These are phyloP conservation scores for Cenopis cana DNA, from an alignment of 2,888 invertebrate genomes.

Conservation along the genomic window DNA sequence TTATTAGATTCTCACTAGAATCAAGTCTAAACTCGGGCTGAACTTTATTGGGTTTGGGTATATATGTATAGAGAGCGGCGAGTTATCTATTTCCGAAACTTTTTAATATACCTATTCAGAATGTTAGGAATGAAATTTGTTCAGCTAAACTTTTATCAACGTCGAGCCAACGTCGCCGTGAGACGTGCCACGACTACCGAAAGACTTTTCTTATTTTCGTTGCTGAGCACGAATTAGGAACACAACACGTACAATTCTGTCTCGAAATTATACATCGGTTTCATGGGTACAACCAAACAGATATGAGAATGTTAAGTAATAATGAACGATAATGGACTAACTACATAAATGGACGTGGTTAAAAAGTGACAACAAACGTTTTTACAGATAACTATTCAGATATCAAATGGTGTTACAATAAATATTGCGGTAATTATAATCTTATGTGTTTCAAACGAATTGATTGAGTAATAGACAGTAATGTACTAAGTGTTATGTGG, in stretches of 20 bases:
- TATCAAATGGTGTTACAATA: slow-evolving; percentile 5
- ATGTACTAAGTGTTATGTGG: slow-evolving; percentile 1
- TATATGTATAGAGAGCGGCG: background rate
- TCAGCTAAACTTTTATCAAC: slow-evolving; percentile 17
- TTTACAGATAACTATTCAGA: background rate
- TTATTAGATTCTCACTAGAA: slow-evolving; percentile 30
- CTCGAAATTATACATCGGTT: slow-evolving; percentile 42
- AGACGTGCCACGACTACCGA: slow-evolving; percentile 67
- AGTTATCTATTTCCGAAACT: background rate
- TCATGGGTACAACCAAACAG: slow-evolving; percentile 35
- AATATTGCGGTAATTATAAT: slow-evolving; percentile 10
- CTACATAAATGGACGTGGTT: slow-evolving; percentile 19
- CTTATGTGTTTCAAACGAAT: background rate
- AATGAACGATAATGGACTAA: slow-evolving; percentile 17
- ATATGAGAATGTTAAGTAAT: slow-evolving; percentile 39
- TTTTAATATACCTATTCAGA: background rate
- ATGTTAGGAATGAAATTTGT: slow-evolving; percentile 2
- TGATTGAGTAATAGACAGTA: slow-evolving; percentile 16
- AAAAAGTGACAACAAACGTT: slow-evolving; percentile 14
- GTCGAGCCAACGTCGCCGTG: slow-evolving; percentile 47
- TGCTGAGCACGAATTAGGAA: slow-evolving; percentile 71
- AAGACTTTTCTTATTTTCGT: slow-evolving; percentile 55
- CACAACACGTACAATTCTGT: slow-evolving; percentile 64
- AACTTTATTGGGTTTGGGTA: background rate
- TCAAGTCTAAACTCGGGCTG: slow-evolving; percentile 2